These are phyloP conservation scores for Hypsibius dujardini DNA, from an alignment of 1,140 invertebrate species.

Conservation along the genomic window DNA sequence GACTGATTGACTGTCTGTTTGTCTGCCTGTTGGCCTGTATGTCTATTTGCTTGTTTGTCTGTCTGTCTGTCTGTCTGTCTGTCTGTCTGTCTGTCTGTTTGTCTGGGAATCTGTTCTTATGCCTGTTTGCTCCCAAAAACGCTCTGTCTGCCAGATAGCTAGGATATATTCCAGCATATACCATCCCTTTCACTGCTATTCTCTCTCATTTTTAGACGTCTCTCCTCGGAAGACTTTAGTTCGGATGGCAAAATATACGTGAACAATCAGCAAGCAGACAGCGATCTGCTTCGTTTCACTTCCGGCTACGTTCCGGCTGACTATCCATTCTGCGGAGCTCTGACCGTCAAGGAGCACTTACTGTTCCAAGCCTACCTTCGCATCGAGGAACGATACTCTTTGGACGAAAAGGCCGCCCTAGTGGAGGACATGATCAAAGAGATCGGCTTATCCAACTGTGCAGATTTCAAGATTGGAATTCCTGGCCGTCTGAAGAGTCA, in stretches of 20 bases:
- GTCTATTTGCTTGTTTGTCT: too few species aligned
- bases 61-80: too few species aligned
- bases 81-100: too few species aligned
- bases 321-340: not conserved
- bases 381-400: not conserved
- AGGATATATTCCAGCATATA: too few species aligned
- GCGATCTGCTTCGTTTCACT: not conserved
- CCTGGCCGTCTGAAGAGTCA: not conserved
- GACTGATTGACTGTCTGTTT: too few species aligned
- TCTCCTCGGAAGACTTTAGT: too few species aligned
- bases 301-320: not conserved
- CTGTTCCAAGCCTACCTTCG: not conserved
- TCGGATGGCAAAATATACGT: not conserved
- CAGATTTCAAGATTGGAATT: not conserved
- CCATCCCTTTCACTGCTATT: too few species aligned
- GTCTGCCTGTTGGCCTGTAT: too few species aligned
- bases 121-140: too few species aligned
- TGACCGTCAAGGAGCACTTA: not conserved
- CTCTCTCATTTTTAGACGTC: too few species aligned
- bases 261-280: slow-evolving; percentile 5
- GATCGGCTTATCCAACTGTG: not conserved
- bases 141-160: too few species aligned
- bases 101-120: too few species aligned
- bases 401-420: not conserved
- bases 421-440: not conserved